phyloP scores from a whole-genome alignment of 2,888 invertebrate genomes.

The Diarsia mendica region DNA sequence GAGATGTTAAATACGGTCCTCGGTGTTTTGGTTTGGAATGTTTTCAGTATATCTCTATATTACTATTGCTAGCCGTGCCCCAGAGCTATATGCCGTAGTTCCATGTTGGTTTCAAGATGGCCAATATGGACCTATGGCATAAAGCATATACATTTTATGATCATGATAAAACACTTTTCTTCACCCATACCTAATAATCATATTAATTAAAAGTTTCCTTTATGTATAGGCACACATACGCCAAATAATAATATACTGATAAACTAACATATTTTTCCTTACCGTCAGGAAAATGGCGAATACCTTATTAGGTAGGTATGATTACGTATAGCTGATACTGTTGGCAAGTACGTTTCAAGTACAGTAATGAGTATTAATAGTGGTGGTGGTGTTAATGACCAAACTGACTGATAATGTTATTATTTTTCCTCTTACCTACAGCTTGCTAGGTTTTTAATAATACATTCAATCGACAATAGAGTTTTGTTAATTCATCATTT shows the following conservation, averaged over 20 bases:
- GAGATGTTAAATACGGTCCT: too few species aligned
- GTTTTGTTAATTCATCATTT: constrained; percentile 20
- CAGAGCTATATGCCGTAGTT: too few species aligned
- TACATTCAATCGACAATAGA: background rate
- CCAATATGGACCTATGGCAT: too few species aligned
- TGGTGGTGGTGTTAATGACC: constrained; percentile 14
- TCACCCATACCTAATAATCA: background rate
- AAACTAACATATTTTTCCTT: constrained; percentile 31
- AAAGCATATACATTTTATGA: too few species aligned
- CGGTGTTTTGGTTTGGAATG: too few species aligned
- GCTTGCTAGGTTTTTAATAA: background rate
- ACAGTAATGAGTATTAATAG: constrained; percentile 33
- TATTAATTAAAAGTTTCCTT: constrained; percentile 8
- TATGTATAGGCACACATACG: background rate
- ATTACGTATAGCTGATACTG: constrained; percentile 26
- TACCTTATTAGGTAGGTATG: constrained; percentile 7
- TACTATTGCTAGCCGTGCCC: too few species aligned
- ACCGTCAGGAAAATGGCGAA: constrained; percentile 13
- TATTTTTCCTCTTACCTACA: constrained; percentile 16
- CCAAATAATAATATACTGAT: constrained; percentile 11
- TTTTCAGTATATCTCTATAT: too few species aligned
- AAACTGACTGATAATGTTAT: constrained; percentile 19
- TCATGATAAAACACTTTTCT: background rate
- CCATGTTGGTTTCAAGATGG: too few species aligned
- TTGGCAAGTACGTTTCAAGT: constrained; percentile 43